Conservation (phyloP, 1,140 invertebrate genomes). For the Bombus terrestris region DNA sequence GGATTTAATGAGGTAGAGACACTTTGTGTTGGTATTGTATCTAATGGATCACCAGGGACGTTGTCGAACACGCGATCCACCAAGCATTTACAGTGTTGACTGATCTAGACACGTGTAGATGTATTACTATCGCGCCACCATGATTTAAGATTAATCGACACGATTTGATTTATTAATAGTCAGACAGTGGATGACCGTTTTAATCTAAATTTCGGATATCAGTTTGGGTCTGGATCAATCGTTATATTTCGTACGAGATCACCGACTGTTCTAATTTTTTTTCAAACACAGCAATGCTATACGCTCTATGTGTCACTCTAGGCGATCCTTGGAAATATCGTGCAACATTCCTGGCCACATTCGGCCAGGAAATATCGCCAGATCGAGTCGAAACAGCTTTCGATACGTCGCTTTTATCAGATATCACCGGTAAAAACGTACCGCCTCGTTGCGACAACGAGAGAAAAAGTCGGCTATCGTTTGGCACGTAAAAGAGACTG, state of each 20-base stretch:
- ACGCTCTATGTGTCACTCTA: not conserved
- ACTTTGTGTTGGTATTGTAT: not conserved
- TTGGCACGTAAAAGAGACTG: not conserved
- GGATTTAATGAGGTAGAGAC: not conserved
- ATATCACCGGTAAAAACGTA: not conserved
- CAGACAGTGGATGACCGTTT: too few relatives aligned
- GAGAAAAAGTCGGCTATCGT: slow-evolving; percentile 2
- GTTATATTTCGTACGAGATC: too few relatives aligned
- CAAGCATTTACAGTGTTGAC: not conserved
- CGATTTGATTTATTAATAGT: not conserved
- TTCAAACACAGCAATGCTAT: too few relatives aligned
- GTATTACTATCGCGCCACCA: not conserved
- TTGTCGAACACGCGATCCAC: not conserved
- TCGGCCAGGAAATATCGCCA: not conserved
- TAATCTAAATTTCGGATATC: too few relatives aligned
- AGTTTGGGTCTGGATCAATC: too few relatives aligned
- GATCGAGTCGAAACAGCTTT: not conserved
- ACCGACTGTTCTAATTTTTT: too few relatives aligned
- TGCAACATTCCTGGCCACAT: not conserved
- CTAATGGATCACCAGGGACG: not conserved
- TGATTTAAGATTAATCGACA: not conserved
- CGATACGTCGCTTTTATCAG: not conserved
- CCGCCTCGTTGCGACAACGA: not conserved
- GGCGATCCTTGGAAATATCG: not conserved
- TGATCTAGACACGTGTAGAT: not conserved